These are phyloP conservation scores for Fragariocoptes setiger DNA, from an alignment of 1,140 invertebrate genomes.

Conservation along the genomic window DNA sequence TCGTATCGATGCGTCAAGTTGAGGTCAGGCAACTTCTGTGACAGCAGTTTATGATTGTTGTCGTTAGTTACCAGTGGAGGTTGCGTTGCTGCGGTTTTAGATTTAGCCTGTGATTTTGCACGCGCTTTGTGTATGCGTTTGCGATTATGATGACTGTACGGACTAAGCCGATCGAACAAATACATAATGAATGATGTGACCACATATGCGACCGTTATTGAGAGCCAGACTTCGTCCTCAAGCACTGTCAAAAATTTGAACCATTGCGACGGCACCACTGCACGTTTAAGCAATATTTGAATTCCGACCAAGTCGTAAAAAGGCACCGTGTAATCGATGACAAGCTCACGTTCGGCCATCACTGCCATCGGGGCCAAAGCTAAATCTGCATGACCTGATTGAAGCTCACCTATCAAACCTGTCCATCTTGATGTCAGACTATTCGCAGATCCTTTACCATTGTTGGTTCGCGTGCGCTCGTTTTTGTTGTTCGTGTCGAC, in stretches of 20 bases:
- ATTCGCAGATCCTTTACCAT: conserved; percentile 41
- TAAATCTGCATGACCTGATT: conserved; percentile 64
- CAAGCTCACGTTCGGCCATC: conserved; percentile 72
- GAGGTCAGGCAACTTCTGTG: neutral
- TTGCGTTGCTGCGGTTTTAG: neutral
- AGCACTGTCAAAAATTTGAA: conserved; percentile 90
- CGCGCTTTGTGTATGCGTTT: conserved; percentile 1
- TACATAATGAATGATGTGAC: conserved; percentile 63
- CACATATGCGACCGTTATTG: conserved; percentile 73
- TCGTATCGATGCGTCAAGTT: neutral
- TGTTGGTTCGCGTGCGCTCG: conserved; percentile 22
- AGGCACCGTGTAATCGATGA: conserved; percentile 73
- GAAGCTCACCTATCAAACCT: conserved; percentile 61
- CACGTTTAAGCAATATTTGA: conserved; percentile 56
- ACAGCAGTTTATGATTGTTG: too few species aligned
- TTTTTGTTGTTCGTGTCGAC: neutral
- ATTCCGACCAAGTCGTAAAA: conserved; percentile 81
- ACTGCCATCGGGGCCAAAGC: conserved; percentile 54
- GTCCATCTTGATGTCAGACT: conserved; percentile 40
- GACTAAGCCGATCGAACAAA: conserved; percentile 78
- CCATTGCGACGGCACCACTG: conserved; percentile 41
- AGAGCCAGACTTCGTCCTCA: conserved; percentile 79
- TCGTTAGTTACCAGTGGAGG: too few species aligned
- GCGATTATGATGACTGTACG: conserved; percentile 33
- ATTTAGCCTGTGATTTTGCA: neutral